These are phyloP conservation scores for Anolis apletophallus DNA, from an alignment of 2,797 vertebrate genomes.

Conservation along the genomic window DNA sequence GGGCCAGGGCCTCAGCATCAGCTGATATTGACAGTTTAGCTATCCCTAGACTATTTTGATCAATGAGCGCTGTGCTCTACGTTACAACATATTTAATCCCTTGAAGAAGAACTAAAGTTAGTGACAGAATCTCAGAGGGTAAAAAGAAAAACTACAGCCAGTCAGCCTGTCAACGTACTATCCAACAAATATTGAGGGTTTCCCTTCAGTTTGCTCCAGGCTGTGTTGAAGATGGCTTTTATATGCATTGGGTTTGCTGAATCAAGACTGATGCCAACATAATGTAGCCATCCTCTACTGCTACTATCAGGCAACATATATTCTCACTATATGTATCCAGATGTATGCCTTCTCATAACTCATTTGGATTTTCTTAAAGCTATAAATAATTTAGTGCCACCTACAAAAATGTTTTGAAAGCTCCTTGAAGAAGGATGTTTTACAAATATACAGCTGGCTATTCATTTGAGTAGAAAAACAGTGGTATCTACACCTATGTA, in stretches of 20 bases:
- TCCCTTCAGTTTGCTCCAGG: neutral
- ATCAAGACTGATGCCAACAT: conserved; percentile 52
- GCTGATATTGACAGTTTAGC: too few relatives aligned
- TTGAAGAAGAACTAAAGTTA: neutral
- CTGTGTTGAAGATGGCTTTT: rapidly evolving
- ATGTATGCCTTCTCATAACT: conserved; percentile 45
- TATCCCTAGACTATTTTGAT: too few relatives aligned
- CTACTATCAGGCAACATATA: conserved; percentile 45
- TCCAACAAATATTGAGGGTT: neutral
- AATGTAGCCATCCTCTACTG: conserved; percentile 30
- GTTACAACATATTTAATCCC: conserved; percentile 12
- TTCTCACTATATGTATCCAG: conserved; percentile 35
- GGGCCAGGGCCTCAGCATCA: too few relatives aligned
- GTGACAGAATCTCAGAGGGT: neutral
- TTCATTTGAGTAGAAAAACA: neutral
- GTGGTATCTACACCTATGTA: conserved; percentile 48
- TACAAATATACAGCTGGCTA: conserved; percentile 26
- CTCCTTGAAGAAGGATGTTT: conserved; percentile 45
- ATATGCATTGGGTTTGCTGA: neutral
- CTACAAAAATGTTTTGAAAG: conserved; percentile 62
- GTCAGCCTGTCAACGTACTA: conserved; percentile 20
- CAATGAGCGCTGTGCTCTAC: neutral
- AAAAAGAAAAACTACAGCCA: neutral
- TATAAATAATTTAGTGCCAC: conserved; percentile 50
- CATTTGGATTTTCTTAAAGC: conserved; percentile 38